Percentiles rank a stretch among this genome's conserved stretches.
Evolutionary conservation across 2,797 vertebrate genomes (phyloP).

Genomic region (Catamblyrhynchus diadema): DNA sequence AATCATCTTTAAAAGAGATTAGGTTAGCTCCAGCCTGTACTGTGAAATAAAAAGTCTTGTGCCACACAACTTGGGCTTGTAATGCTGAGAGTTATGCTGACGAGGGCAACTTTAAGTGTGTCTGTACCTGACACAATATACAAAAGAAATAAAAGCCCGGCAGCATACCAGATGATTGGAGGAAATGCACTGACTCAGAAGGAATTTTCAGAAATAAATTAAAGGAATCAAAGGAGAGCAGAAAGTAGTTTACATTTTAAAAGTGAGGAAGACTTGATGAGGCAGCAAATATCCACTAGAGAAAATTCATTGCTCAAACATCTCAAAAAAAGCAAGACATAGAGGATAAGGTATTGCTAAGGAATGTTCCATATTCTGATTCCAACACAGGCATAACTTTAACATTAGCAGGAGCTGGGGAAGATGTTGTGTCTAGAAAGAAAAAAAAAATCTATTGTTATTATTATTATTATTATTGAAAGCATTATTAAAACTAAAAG

Average conservation of each 20-base stretch:
- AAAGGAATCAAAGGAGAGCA: conserved; percentile 2
- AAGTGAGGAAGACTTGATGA: conserved; percentile 31
- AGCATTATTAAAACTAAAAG: neutral
- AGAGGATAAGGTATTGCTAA: neutral
- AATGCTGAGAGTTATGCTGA: conserved; percentile 19
- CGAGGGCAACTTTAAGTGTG: neutral
- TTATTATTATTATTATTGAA: neutral
- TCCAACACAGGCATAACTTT: neutral
- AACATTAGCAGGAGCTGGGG: neutral
- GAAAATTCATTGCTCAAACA: neutral
- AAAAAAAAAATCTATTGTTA: neutral
- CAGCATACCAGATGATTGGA: neutral
- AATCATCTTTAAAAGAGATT: conserved; percentile 24
- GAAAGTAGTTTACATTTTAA: conserved; percentile 15
- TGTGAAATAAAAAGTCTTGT: neutral
- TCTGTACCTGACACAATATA: neutral
- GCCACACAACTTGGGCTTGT: neutral
- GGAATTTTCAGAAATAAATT: conserved; percentile 21
- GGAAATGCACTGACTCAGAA: neutral
- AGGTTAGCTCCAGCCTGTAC: neutral
- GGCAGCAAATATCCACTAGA: neutral
- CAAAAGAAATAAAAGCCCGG: neutral
- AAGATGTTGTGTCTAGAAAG: neutral
- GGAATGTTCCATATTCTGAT: neutral
- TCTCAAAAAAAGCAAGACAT: neutral